These are phyloP conservation scores for Meteorus sp. DNA, from an alignment of 1,140 invertebrate genomes.

Conservation along the genomic window DNA sequence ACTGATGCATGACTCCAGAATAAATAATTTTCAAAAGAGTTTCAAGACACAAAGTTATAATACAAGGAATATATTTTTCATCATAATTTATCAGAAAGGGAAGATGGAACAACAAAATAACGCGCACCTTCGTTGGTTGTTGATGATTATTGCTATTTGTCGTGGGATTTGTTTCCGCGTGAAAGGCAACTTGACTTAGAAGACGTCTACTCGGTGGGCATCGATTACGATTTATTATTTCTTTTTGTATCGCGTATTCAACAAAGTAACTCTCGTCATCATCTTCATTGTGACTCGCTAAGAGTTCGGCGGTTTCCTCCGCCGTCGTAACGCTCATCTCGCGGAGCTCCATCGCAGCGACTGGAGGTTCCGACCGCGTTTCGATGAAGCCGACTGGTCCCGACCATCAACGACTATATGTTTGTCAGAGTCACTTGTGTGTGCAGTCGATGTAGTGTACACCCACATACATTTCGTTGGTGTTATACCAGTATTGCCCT, in stretches of 20 bases:
- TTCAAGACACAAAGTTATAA: no score
- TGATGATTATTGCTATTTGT: conserved; percentile 40
- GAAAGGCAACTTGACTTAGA: conserved; percentile 42
- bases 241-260: conserved; percentile 49
- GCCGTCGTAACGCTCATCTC: conserved; percentile 43
- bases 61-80: no score
- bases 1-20: no score
- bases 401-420: no score
- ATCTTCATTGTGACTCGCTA: conserved; percentile 38
- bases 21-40: no score
- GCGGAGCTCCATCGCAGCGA: conserved; percentile 49
- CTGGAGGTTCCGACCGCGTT: conserved; percentile 9
- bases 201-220: conserved; percentile 45
- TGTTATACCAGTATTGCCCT: no score
- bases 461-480: no score
- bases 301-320: conserved; percentile 47
- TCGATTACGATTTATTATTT: conserved; percentile 51
- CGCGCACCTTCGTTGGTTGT: conserved; percentile 36
- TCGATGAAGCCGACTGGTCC: no score
- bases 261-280: conserved; percentile 50
- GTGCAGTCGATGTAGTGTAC: no score
- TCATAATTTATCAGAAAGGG: no score
- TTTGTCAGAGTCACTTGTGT: no score
- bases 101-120: no score
- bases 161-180: conserved; percentile 36